phyloP scores from a whole-genome alignment of 2,888 invertebrate genomes.

The Temnothorax ravouxi region DNA sequence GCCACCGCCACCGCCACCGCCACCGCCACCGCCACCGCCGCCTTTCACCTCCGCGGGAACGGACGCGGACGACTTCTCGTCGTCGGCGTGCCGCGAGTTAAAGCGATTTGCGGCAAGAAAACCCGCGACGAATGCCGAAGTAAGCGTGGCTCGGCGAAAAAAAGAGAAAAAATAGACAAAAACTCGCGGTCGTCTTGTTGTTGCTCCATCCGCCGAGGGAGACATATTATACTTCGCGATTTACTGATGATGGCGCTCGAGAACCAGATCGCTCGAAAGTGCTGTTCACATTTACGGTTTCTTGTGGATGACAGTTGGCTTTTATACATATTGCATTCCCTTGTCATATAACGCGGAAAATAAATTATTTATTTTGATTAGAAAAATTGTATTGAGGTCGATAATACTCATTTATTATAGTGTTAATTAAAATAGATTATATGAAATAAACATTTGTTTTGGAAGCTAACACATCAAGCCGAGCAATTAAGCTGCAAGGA shows the following conservation, averaged over 20 bases:
- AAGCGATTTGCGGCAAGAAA: slow-evolving; percentile 61
- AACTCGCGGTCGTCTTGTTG: slow-evolving; percentile 18
- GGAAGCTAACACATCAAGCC: background rate
- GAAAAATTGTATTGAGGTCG: background rate
- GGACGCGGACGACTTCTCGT: background rate
- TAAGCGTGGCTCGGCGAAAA: slow-evolving; percentile 63
- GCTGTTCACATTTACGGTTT: slow-evolving; percentile 14
- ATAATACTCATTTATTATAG: background rate
- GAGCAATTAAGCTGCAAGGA: background rate
- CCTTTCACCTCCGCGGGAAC: slow-evolving; percentile 45
- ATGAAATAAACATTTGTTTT: background rate
- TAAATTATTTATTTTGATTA: slow-evolving; percentile 1
- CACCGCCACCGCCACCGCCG: slow-evolving; percentile 10
- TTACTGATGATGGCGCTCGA: slow-evolving; percentile 29
- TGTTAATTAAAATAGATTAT: background rate
- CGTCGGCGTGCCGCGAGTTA: slow-evolving; percentile 66
- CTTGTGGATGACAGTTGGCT: background rate
- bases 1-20: background rate
- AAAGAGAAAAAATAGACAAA: background rate
- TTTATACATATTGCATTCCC: background rate
- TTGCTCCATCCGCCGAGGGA: slow-evolving; percentile 16
- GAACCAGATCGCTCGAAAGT: background rate
- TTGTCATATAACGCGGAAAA: background rate
- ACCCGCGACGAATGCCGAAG: slow-evolving; percentile 79
- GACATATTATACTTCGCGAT: slow-evolving; percentile 35